phyloP scores from a whole-genome alignment of 2,888 invertebrate genomes.

The Dicroscelio sp. region DNA sequence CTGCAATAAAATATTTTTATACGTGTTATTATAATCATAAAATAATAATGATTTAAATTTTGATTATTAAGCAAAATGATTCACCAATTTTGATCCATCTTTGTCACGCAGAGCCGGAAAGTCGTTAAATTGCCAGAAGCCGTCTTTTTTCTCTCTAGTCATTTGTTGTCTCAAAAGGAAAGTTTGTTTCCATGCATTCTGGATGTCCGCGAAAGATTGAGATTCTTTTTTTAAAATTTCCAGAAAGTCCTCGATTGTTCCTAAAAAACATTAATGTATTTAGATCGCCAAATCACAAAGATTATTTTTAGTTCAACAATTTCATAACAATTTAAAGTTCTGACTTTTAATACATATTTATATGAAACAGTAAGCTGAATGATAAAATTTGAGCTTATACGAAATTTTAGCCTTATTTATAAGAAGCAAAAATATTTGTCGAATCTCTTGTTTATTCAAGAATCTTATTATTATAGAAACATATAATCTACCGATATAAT shows the following conservation, averaged over 20 bases:
- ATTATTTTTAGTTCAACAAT: no score
- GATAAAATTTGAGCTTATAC: no score
- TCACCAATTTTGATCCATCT: background rate
- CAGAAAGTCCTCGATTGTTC: background rate
- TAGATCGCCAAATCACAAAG: no score
- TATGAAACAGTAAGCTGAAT: background rate
- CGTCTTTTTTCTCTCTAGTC: background rate
- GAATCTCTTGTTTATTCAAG: no score
- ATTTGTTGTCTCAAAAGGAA: background rate
- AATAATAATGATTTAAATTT: background rate
- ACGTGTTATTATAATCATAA: background rate
- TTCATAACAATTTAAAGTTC: no score
- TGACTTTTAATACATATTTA: no score
- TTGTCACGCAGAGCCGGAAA: background rate
- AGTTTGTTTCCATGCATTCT: background rate
- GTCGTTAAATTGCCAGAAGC: background rate
- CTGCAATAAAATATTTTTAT: background rate
- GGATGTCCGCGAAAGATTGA: background rate
- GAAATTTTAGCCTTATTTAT: no score
- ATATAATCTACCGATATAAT: no score
- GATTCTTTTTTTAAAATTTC: no score
- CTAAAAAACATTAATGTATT: background rate
- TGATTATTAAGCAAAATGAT: background rate
- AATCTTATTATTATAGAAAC: no score
- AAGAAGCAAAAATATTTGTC: no score